Conservation (phyloP, 2,797 vertebrate genomes). For the Betta splendens region DNA sequence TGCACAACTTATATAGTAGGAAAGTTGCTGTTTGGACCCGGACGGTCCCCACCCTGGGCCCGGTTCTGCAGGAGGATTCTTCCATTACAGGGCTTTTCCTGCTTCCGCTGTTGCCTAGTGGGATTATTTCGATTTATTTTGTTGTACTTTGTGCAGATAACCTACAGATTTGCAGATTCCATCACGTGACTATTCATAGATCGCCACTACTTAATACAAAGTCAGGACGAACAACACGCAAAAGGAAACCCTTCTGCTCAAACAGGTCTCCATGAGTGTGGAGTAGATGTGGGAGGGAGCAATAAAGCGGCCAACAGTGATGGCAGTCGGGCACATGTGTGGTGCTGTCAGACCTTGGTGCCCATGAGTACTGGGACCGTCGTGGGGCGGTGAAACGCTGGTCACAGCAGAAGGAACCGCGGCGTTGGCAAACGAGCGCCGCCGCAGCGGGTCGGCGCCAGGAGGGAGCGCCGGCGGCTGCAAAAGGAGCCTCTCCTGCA, state of each 20-base stretch:
- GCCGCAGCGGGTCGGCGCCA: conserved; percentile 7
- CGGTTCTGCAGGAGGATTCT: too few relatives aligned
- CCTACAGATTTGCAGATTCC: not conserved
- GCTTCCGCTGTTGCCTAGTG: too few relatives aligned
- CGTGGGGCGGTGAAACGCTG: not conserved
- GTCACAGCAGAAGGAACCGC: not conserved
- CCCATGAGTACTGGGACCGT: not conserved
- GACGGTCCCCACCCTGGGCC: too few relatives aligned
- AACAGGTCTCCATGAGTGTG: not conserved
- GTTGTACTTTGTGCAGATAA: too few relatives aligned
- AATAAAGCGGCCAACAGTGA: not conserved
- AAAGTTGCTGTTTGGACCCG: too few relatives aligned
- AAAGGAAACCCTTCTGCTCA: not conserved
- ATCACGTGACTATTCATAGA: not conserved
- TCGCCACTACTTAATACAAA: not conserved
- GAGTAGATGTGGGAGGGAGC: not conserved
- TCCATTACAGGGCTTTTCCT: too few relatives aligned
- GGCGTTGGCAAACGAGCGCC: conserved; percentile 7
- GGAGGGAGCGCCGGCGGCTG: not conserved
- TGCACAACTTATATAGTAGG: too few relatives aligned
- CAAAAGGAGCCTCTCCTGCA: not conserved
- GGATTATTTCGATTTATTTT: too few relatives aligned
- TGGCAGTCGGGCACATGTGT: not conserved
- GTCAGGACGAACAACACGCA: not conserved
- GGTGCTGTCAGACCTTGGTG: not conserved